A percentile compares a stretch with the other conserved stretches of the same genome.
phyloP scores from a whole-genome alignment of 2,113 vertebrate genomes.

The Menidia beryllina region DNA sequence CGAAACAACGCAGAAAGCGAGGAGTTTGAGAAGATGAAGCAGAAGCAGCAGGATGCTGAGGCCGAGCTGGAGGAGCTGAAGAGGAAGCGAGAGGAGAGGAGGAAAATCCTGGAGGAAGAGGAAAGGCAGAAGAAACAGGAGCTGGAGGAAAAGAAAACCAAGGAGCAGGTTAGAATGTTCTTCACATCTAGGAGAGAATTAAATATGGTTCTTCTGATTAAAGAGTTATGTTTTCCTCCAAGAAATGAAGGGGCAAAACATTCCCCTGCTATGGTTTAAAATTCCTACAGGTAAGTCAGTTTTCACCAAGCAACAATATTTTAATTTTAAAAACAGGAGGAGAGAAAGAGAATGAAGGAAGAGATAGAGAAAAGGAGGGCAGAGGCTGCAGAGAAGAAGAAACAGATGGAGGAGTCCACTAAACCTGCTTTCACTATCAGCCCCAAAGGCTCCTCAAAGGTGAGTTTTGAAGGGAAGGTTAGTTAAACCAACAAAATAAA shows the following conservation, averaged over 20 bases:
- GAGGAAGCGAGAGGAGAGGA: conserved; percentile 92
- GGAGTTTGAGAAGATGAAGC: conserved; percentile 92
- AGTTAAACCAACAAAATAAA: no score
- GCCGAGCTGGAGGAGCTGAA: conserved; percentile 93
- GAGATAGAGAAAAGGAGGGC: conserved; percentile 96
- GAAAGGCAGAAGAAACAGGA: conserved; percentile 90
- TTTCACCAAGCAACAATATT: not conserved
- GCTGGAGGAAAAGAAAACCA: conserved; percentile 87
- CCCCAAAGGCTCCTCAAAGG: conserved; percentile 95
- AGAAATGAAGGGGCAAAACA: not conserved
- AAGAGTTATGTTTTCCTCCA: not conserved
- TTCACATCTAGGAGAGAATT: not conserved
- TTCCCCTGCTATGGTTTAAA: not conserved
- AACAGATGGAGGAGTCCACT: conserved; percentile 86
- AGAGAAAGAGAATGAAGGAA: conserved; percentile 93
- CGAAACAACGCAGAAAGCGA: conserved; percentile 86
- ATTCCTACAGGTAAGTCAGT: not conserved
- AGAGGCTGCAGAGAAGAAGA: conserved; percentile 96
- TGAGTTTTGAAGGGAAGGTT: conserved; percentile 49
- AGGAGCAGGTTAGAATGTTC: conserved; percentile 85
- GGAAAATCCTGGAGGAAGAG: conserved; percentile 92
- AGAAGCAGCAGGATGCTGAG: conserved; percentile 91
- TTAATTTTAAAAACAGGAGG: conserved; percentile 84
- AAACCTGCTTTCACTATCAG: conserved; percentile 89
- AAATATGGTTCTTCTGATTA: not conserved